Percentiles rank a stretch among this genome's conserved stretches.
Conservation (phyloP, 2,113 vertebrate genomes). For the Limnothrissa miodon region DNA sequence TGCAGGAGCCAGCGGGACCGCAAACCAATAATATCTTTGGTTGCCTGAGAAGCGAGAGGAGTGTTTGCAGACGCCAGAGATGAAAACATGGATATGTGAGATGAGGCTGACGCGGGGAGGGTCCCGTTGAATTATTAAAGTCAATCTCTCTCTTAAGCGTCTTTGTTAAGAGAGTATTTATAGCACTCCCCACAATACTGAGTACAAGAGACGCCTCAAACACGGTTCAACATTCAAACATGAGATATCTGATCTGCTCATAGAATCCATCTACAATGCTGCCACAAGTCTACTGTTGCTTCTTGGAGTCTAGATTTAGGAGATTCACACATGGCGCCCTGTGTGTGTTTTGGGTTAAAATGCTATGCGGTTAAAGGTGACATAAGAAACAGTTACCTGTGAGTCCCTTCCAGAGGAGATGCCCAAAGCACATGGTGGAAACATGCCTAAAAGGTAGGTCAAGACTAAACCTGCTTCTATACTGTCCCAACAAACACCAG, state of each 20-base stretch:
- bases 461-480: too few species aligned
- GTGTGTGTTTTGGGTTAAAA: background rate
- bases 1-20: background rate
- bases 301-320: background rate
- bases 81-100: conserved; percentile 7
- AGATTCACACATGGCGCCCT: background rate
- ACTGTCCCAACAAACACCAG: too few species aligned
- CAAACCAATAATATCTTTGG: background rate
- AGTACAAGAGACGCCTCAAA: background rate
- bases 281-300: background rate
- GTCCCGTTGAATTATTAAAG: background rate
- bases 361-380: background rate
- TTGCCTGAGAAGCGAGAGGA: background rate
- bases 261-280: background rate
- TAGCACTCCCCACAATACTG: background rate
- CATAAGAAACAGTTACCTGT: background rate
- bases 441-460: background rate
- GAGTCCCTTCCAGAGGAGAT: background rate
- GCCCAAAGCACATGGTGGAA: conserved; percentile 5
- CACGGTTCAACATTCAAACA: background rate
- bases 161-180: background rate
- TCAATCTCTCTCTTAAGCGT: background rate
- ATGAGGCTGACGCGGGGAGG: background rate
- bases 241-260: background rate
- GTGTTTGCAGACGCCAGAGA: background rate